Evolutionary conservation across 2,113 vertebrate genomes (phyloP).

Genomic region (Callipepla squamata): DNA sequence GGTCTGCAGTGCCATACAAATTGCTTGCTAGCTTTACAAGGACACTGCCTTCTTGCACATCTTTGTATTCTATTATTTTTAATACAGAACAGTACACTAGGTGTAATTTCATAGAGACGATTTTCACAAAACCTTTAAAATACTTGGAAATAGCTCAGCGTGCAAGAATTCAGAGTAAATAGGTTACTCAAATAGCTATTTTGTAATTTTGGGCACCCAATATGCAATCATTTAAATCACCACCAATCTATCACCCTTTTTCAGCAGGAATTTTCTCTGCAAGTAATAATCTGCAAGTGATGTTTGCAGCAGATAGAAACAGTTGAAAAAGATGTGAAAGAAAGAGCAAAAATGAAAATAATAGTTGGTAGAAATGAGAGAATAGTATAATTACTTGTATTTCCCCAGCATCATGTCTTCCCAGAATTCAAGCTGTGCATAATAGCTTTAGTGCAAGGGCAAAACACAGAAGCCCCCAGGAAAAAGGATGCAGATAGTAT

Average conservation of each 20-base stretch:
- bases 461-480: slow-evolving; percentile 30
- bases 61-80: not conserved
- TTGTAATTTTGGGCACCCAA: not conserved
- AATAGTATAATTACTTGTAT: slow-evolving; percentile 47
- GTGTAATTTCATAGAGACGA: not conserved
- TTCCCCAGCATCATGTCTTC: slow-evolving; percentile 29
- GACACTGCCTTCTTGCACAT: not conserved
- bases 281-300: slow-evolving; percentile 28
- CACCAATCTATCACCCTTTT: not conserved
- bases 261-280: slow-evolving; percentile 14
- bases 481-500: slow-evolving; percentile 30
- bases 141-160: not conserved
- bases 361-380: not conserved
- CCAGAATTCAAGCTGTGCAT: slow-evolving; percentile 51
- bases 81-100: not conserved
- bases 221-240: slow-evolving; percentile 28
- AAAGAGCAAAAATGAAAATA: slow-evolving; percentile 8
- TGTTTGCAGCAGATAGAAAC: slow-evolving; percentile 19
- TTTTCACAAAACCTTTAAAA: slow-evolving; percentile 2
- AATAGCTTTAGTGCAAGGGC: slow-evolving; percentile 23
- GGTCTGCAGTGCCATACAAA: not conserved
- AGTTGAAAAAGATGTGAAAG: not conserved
- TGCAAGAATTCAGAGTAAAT: slow-evolving; percentile 22
- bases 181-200: not conserved
- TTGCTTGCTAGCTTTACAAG: not conserved